Percentiles rank a stretch among this genome's conserved stretches.
phyloP scores from a whole-genome alignment of 2,797 vertebrate genomes.

The Halcyon chelicuti region DNA sequence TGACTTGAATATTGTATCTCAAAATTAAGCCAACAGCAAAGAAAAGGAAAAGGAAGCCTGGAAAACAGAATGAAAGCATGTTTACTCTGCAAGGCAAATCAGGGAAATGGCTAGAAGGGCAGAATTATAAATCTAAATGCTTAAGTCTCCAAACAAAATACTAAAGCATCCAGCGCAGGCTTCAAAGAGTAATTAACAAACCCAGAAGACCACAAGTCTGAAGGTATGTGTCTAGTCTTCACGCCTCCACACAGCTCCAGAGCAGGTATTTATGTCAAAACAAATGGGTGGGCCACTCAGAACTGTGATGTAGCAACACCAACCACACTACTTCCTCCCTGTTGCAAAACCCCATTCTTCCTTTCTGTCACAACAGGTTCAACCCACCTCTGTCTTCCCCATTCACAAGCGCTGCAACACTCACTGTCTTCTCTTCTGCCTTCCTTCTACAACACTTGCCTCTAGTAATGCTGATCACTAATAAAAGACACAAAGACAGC shows the following conservation, averaged over 20 bases:
- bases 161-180: not conserved
- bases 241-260: not conserved
- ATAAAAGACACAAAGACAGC: fast-evolving
- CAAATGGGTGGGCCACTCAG: not conserved
- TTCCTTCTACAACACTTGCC: not conserved
- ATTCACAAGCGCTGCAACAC: fast-evolving
- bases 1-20: not conserved
- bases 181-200: conserved; percentile 14
- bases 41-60: conserved; percentile 25
- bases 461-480: fast-evolving
- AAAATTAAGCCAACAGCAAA: conserved; percentile 17
- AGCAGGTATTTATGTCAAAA: not conserved
- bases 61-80: not conserved
- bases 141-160: conserved; percentile 11
- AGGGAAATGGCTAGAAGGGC: not conserved
- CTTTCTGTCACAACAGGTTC: fast-evolving
- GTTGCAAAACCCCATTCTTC: not conserved
- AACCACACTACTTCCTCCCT: not conserved
- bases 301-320: not conserved
- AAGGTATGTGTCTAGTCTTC: fast-evolving
- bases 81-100: conserved; percentile 27
- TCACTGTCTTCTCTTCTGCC: fast-evolving
- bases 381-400: not conserved
- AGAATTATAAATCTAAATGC: not conserved
- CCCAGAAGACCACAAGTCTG: not conserved